These are phyloP conservation scores for Babyrousa celebensis DNA, from an alignment of 2,797 vertebrate genomes.

Conservation along the genomic window DNA sequence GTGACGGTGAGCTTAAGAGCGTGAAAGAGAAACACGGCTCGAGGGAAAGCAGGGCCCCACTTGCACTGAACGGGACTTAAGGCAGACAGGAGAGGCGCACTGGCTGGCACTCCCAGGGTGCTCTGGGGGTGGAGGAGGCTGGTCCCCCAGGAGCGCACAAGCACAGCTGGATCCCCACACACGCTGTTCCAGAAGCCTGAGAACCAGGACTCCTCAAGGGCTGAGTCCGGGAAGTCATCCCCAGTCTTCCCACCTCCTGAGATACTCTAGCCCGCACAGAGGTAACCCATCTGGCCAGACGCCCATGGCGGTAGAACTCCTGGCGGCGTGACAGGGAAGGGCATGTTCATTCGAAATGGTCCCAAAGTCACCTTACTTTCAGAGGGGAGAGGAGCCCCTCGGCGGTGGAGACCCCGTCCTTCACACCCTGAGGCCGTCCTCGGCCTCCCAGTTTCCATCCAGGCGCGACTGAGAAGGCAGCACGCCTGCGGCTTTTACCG, in stretches of 20 bases:
- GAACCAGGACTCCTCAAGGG: background rate
- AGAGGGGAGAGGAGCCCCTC: too few relatives aligned
- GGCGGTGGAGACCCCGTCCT: background rate
- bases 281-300: background rate
- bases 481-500: background rate
- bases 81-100: too few relatives aligned
- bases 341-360: background rate
- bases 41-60: too few relatives aligned
- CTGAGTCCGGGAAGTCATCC: background rate
- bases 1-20: background rate
- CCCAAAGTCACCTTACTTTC: background rate
- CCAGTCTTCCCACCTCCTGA: background rate
- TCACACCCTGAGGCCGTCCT: rapidly evolving
- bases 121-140: too few relatives aligned
- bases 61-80: too few relatives aligned
- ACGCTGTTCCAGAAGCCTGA: background rate
- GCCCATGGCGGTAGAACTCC: too few relatives aligned
- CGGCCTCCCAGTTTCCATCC: background rate
- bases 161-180: too few relatives aligned
- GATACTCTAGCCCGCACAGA: background rate
- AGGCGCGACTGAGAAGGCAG: background rate
- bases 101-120: too few relatives aligned
- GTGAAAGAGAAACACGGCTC: too few relatives aligned
- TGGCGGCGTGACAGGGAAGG: background rate
- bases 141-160: too few relatives aligned